phyloP scores from a whole-genome alignment of 2,888 invertebrate species.

The Eristalis intricaria region DNA sequence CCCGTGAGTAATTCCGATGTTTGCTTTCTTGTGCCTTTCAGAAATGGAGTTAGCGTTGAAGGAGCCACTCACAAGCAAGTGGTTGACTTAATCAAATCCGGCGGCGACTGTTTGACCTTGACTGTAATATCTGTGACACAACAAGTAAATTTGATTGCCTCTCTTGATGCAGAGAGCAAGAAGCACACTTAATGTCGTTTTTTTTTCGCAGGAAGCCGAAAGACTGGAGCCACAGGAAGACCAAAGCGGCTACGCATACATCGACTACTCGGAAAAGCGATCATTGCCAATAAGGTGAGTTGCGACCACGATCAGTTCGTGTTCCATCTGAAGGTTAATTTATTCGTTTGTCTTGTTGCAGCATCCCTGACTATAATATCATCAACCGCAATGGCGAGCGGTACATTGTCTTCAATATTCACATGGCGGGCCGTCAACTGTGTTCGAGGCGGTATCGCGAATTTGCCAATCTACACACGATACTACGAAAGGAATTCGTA shows the following conservation, averaged over 20 bases:
- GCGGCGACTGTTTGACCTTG: conserved; percentile 97
- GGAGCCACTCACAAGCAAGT: conserved; percentile 99
- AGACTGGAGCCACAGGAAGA: conserved; percentile 93
- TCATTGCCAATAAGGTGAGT: conserved; percentile 86
- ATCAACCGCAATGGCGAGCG: conserved; percentile 93
- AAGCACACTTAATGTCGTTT: not conserved
- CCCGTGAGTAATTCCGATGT: conserved; percentile 19
- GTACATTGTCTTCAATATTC: conserved; percentile 97
- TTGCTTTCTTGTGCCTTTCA: conserved; percentile 81
- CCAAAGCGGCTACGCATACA: conserved; percentile 87
- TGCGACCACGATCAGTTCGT: not conserved
- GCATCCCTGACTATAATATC: conserved; percentile 97
- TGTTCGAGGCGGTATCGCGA: conserved; percentile 98
- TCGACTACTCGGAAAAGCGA: conserved; percentile 97
- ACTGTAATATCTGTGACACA: conserved; percentile 98
- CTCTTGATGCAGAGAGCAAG: not conserved
- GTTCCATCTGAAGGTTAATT: too few relatives aligned
- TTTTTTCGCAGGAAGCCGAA: conserved; percentile 87
- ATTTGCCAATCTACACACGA: conserved; percentile 93
- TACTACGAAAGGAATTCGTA: conserved; percentile 95
- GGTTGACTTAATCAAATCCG: conserved; percentile 99
- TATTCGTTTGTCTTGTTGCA: conserved; percentile 75
- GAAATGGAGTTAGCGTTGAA: conserved; percentile 98
- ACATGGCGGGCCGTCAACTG: conserved; percentile 99
- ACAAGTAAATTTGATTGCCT: conserved; percentile 84